These are phyloP conservation scores for Sesamia nonagrioides DNA, from an alignment of 1,140 invertebrate species.

Conservation along the genomic window DNA sequence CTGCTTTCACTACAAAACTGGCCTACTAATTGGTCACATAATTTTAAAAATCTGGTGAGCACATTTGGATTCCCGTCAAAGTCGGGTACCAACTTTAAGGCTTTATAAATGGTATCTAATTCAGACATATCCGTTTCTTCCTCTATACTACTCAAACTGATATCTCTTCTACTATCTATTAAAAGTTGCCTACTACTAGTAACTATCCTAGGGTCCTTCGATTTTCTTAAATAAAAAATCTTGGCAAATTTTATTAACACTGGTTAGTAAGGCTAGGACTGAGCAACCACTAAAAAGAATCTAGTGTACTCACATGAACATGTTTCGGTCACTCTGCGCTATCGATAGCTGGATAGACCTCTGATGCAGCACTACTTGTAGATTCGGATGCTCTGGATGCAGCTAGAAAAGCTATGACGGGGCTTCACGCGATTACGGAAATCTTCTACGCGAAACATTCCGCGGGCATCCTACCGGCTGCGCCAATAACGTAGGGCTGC, in stretches of 20 bases:
- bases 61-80: neutral
- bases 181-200: neutral
- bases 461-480: constrained; percentile 5
- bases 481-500: neutral
- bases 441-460: neutral
- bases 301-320: neutral
- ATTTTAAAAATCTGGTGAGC: neutral
- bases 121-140: neutral
- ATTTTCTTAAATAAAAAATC: constrained; percentile 3
- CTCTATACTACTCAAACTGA: neutral
- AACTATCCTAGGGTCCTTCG: neutral
- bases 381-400: neutral
- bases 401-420: neutral
- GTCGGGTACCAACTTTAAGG: neutral
- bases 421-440: neutral
- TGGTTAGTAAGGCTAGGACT: neutral
- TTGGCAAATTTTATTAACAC: neutral
- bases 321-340: neutral
- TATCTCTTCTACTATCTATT: neutral
- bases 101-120: neutral
- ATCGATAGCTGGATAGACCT: neutral
- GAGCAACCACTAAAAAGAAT: neutral
- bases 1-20: neutral
- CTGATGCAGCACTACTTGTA: no score
- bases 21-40: neutral